Conservation (phyloP, 2,888 invertebrate species). For the Penaeus monodon region DNA sequence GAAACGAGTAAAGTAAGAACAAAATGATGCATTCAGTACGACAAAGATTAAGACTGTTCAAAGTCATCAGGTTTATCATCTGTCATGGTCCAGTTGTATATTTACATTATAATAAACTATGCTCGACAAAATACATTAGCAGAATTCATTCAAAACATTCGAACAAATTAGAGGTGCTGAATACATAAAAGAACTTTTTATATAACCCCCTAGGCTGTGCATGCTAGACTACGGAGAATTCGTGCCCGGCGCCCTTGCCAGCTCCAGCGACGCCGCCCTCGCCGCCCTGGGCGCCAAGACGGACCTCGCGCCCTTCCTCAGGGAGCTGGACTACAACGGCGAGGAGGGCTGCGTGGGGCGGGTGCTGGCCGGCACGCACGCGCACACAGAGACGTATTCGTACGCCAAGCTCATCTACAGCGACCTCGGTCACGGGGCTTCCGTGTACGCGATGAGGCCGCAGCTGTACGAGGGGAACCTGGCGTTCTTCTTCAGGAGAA, state of each 20-base stretch:
- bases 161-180: too few relatives aligned
- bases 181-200: too few relatives aligned
- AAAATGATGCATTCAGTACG: too few relatives aligned
- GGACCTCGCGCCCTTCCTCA: neutral
- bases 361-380: conserved; percentile 36
- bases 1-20: too few relatives aligned
- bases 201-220: conserved; percentile 14
- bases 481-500: conserved; percentile 44
- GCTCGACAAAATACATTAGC: too few relatives aligned
- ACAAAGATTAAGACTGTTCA: too few relatives aligned
- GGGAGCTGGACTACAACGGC: neutral
- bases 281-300: conserved; percentile 30
- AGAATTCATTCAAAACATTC: too few relatives aligned
- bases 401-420: conserved; percentile 25
- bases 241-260: conserved; percentile 36
- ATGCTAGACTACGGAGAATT: conserved; percentile 44
- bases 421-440: neutral
- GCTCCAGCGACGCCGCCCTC: conserved; percentile 4
- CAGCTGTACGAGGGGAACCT: conserved; percentile 51
- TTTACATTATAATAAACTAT: too few relatives aligned
- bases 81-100: too few relatives aligned
- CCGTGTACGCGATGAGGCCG: conserved; percentile 18
- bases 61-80: too few relatives aligned
- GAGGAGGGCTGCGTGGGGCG: conserved; percentile 22
- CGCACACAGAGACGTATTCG: conserved; percentile 40